phyloP scores from a whole-genome alignment of 2,797 vertebrate species.

The Urocyon cinereoargenteus region DNA sequence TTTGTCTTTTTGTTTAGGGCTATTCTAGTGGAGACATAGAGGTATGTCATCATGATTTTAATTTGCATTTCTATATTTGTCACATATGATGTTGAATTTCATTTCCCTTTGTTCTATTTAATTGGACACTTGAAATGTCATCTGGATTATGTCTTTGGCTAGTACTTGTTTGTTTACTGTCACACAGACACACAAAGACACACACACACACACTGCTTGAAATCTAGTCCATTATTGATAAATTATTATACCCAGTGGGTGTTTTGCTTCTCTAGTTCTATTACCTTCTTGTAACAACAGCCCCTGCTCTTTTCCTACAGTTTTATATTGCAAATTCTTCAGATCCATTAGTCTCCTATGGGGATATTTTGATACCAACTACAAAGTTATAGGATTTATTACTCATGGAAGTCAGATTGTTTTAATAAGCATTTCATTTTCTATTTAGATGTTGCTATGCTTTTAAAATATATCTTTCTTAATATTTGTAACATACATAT shows the following conservation, averaged over 20 bases:
- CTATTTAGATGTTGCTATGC: background rate
- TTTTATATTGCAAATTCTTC: conserved; percentile 25
- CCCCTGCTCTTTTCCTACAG: background rate
- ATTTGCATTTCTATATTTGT: conserved; percentile 24
- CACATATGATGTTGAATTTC: background rate
- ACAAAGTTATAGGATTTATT: background rate
- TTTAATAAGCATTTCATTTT: background rate
- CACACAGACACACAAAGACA: background rate
- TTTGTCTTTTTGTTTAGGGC: background rate
- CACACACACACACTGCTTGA: background rate
- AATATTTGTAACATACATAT: background rate
- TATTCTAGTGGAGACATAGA: background rate
- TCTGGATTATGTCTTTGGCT: background rate
- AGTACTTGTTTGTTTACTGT: background rate
- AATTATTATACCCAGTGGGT: background rate
- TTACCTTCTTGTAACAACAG: background rate
- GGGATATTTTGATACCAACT: background rate
- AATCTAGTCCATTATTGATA: background rate
- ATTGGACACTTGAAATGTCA: background rate
- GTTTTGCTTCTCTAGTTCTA: background rate
- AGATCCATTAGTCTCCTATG: background rate
- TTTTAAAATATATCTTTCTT: background rate
- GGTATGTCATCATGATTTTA: background rate
- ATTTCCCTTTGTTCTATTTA: background rate
- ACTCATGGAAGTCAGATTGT: background rate